These are phyloP conservation scores for Brachypteracias leptosomus DNA, from an alignment of 2,113 vertebrate species.

Conservation along the genomic window DNA sequence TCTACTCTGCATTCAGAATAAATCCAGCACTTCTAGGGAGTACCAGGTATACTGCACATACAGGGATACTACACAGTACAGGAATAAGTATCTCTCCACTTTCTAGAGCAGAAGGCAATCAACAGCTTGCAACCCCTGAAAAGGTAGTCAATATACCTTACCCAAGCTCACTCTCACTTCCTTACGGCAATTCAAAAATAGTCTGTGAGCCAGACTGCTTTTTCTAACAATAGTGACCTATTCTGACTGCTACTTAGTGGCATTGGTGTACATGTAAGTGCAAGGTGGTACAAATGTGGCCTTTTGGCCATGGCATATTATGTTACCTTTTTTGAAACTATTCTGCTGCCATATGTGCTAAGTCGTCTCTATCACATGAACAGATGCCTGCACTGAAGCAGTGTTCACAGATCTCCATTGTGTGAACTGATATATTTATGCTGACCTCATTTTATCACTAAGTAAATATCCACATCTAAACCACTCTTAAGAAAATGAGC, in stretches of 20 bases:
- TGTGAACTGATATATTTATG: neutral
- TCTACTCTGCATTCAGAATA: neutral
- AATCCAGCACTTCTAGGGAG: neutral
- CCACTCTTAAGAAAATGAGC: neutral
- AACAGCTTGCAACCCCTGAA: neutral
- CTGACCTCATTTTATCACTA: neutral
- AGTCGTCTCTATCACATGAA: neutral
- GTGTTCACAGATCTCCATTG: neutral
- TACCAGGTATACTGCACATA: neutral
- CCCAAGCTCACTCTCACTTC: neutral
- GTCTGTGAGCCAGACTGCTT: neutral
- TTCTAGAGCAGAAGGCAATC: neutral
- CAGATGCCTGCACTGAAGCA: neutral
- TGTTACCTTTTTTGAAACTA: neutral
- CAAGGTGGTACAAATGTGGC: neutral
- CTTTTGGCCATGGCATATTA: neutral
- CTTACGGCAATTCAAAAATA: neutral
- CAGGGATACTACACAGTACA: neutral
- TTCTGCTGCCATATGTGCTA: neutral
- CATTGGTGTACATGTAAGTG: neutral
- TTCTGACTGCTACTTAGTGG: neutral
- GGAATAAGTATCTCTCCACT: neutral
- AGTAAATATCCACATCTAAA: neutral
- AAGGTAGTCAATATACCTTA: neutral
- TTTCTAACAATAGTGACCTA: neutral